A percentile compares a stretch with the other conserved stretches of the same genome.
Conservation (phyloP, 2,797 vertebrate genomes). For the Anableps anableps region DNA sequence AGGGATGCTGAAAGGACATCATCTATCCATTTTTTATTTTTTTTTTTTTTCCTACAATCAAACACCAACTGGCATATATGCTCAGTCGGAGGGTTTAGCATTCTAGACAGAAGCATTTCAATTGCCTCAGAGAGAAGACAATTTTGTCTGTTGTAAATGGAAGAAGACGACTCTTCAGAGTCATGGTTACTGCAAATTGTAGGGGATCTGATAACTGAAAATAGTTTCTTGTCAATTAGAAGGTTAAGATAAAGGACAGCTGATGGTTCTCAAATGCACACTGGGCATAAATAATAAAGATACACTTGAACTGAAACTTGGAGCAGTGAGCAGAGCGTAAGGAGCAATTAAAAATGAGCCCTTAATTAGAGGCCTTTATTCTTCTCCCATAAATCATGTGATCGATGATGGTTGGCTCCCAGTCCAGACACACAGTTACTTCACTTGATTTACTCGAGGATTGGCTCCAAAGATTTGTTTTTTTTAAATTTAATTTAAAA, state of each 20-base stretch:
- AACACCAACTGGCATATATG: background rate
- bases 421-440: background rate
- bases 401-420: background rate
- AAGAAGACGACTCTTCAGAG: no score
- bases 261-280: background rate
- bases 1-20: no score
- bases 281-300: background rate
- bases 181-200: no score
- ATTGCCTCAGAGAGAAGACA: no score
- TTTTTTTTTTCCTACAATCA: background rate
- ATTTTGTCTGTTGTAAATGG: no score
- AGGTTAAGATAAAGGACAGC: background rate
- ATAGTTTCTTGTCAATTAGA: background rate
- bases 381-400: conserved; percentile 5
- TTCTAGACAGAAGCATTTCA: background rate
- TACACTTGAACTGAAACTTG: background rate
- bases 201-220: no score
- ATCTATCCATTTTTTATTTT: no score
- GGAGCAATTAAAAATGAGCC: background rate
- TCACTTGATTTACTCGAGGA: background rate
- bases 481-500: background rate
- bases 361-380: background rate
- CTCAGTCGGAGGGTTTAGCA: background rate
- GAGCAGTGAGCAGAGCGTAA: background rate
- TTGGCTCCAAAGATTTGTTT: background rate